Evolutionary conservation across 2,797 vertebrate genomes (phyloP), one percentile per base, ranked within the genome.

Genomic region (Danionella dracula): DNA sequence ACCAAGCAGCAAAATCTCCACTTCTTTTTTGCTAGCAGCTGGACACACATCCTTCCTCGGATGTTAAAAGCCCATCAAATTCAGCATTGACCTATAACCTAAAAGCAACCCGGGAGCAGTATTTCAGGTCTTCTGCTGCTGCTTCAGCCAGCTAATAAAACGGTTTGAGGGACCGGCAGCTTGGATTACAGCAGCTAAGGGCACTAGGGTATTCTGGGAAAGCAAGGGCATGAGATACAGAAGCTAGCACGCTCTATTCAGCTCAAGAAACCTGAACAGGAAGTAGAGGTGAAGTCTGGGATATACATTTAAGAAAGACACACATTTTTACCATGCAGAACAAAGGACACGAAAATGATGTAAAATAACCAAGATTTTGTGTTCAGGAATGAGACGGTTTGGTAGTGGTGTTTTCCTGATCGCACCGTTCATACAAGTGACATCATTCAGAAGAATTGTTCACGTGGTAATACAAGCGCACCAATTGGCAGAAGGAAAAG

Each of bases 41-140:
- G 38, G 23, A 34, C 40, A 19, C 38, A 44, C 13, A 53, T 54
- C 60, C 41, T 70, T 29, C 69, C 62, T 63, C 75, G 76, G 75
- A 64, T 83, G 84, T 84, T 83, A 82, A 78, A 84, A 75, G 58
- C 63, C 78, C 75, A 81, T 86, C 85, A 81, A 78, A 79, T 11
- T 42, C 51, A 62, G 68, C 62, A 54, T 66, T 76, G 80, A 86
- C 81, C 85, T 78, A 64, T 77, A 73, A 83, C 78, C 82, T 79
- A 79, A 71, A 70, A 59, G 67, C 71, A 75, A 70, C 70, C 75
- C 32, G 12, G 66, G 72, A 76, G 72, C 77, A 53, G 65, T 75
- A 76, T 67, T 69, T 87, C 79, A 81, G 49, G 15, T 19, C 60
- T 66, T 44, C 59, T 60, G 74, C 77, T 84, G 49, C 68, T 63